Evolutionary conservation across 2,113 vertebrate species (phyloP).

Genomic region (Myocastor coypus): DNA sequence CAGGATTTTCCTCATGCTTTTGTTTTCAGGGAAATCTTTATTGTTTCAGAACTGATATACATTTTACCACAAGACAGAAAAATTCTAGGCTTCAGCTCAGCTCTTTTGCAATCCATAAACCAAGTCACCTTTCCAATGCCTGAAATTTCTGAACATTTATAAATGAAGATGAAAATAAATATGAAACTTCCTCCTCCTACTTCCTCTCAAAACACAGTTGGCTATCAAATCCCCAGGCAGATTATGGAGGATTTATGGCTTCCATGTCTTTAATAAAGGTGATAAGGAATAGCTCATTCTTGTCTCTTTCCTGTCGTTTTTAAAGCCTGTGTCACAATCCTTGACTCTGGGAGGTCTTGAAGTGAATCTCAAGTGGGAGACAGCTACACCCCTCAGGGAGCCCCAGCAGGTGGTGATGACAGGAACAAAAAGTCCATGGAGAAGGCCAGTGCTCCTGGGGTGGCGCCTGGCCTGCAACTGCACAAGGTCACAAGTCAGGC

Average conservation of each 20-base stretch:
- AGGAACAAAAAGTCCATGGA: slow-evolving; percentile 11
- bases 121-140: not conserved
- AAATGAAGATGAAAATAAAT: slow-evolving; percentile 15
- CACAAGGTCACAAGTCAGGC: not conserved
- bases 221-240: slow-evolving; percentile 29
- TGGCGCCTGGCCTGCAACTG: not conserved
- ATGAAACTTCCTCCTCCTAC: slow-evolving; percentile 26
- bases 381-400: not conserved
- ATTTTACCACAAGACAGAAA: slow-evolving; percentile 19
- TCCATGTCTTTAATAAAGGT: not conserved
- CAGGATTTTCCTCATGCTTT: not conserved
- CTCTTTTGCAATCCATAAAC: not conserved
- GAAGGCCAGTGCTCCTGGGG: not conserved
- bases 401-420: not conserved
- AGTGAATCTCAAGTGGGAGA: not conserved
- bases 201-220: slow-evolving; percentile 54
- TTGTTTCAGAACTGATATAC: slow-evolving; percentile 25
- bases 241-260: slow-evolving; percentile 62
- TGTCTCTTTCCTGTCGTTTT: slow-evolving; percentile 42
- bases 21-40: slow-evolving; percentile 17
- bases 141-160: slow-evolving; percentile 68
- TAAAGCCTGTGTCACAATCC: not conserved
- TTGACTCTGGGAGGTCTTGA: slow-evolving; percentile 18
- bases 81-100: slow-evolving; percentile 16
- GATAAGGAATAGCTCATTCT: not conserved